Conservation (phyloP, 35 echinoderm and acorn worm species). For the Ptychodera flava region DNA sequence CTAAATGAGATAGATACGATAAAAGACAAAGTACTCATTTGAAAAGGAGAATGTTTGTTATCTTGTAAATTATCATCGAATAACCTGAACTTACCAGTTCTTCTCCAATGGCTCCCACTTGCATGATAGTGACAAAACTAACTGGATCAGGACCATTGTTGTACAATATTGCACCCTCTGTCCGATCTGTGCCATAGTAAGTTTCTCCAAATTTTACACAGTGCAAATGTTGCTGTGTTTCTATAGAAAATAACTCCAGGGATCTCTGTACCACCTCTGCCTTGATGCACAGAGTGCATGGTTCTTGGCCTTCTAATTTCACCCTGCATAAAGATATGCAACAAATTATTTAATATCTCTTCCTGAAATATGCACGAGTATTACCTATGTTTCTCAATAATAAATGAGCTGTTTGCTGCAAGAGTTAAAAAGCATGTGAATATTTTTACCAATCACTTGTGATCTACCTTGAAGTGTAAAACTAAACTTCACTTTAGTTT, state of each 20-base stretch:
- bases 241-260: conserved; percentile 59
- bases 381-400: too few relatives aligned
- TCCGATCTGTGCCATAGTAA: conserved; percentile 95
- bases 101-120: conserved; percentile 76
- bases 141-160: conserved; percentile 91
- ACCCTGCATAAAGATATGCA: conserved; percentile 37
- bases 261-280: conserved; percentile 84
- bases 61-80: too few relatives aligned
- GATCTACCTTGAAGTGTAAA: too few relatives aligned
- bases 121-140: conserved; percentile 85
- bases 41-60: too few relatives aligned
- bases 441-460: too few relatives aligned
- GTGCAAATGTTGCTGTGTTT: conserved; percentile 44
- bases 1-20: too few relatives aligned
- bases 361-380: neutral
- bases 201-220: conserved; percentile 82
- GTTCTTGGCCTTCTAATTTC: conserved; percentile 77
- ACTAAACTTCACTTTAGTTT: too few relatives aligned
- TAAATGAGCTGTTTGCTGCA: too few relatives aligned
- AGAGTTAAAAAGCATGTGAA: too few relatives aligned
- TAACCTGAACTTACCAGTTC: conserved; percentile 81
- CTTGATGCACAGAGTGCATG: conserved; percentile 46
- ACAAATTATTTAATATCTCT: neutral
- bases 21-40: too few relatives aligned
- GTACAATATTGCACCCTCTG: conserved; percentile 60